A percentile compares a stretch with the other conserved stretches of the same genome.
Evolutionary conservation across 1,140 invertebrate genomes (phyloP).

Genomic region (Diachasmimorpha longicaudata): DNA sequence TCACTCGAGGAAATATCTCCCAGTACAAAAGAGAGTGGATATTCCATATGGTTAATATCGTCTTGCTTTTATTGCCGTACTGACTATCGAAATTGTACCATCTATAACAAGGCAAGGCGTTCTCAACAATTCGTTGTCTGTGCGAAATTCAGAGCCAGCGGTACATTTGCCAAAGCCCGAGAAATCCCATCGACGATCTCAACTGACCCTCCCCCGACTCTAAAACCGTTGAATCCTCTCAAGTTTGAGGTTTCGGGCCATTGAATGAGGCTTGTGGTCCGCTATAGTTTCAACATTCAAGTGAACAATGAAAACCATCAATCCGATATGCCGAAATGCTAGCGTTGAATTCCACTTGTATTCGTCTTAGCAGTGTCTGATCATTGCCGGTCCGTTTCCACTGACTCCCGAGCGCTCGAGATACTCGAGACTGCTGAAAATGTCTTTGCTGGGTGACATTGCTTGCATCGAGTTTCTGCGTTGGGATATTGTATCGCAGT

Average conservation of each 20-base stretch:
- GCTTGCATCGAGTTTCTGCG: not conserved
- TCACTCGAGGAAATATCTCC: not conserved
- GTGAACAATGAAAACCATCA: conserved; percentile 35
- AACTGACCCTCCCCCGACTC: not conserved
- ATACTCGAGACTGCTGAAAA: not conserved
- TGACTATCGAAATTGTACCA: not conserved
- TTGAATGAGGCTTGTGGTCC: conserved; percentile 17
- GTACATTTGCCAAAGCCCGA: not conserved
- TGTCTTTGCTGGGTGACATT: not conserved
- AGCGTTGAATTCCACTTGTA: conserved; percentile 7
- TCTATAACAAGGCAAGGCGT: not conserved
- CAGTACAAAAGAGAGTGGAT: not conserved
- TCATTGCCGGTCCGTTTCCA: not conserved
- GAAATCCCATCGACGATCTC: not conserved
- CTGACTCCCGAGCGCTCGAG: not conserved
- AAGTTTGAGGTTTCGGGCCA: conserved; percentile 14
- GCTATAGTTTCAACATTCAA: conserved; percentile 16
- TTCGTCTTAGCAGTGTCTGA: not conserved
- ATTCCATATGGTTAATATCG: not conserved
- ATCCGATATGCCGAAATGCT: conserved; percentile 16
- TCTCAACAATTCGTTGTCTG: not conserved
- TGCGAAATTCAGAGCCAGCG: not conserved
- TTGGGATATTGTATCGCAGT: not conserved
- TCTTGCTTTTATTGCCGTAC: not conserved
- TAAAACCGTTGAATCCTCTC: not conserved